These are phyloP conservation scores for Valencia hispanica DNA, from an alignment of 2,797 vertebrate genomes.

Conservation along the genomic window DNA sequence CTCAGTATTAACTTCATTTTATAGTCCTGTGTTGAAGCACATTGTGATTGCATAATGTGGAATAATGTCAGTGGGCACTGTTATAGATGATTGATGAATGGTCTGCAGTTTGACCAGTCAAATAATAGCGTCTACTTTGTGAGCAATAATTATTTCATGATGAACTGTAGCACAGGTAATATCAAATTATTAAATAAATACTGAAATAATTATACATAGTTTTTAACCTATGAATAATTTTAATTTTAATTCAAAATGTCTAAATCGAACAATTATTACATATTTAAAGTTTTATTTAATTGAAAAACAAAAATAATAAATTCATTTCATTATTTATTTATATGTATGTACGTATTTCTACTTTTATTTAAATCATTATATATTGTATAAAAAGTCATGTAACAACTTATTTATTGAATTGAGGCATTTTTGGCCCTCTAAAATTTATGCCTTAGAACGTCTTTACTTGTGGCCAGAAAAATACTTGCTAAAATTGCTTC, in stretches of 20 bases:
- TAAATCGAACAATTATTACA: background rate
- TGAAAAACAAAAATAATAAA: background rate
- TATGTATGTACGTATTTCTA: background rate
- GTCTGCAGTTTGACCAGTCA: background rate
- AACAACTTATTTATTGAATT: background rate
- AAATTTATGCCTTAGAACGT: background rate
- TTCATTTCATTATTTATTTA: background rate
- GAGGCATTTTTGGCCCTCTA: background rate
- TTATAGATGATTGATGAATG: background rate
- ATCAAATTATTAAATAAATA: background rate
- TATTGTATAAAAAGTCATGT: background rate
- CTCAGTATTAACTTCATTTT: background rate
- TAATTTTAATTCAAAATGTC: background rate
- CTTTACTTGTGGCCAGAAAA: background rate
- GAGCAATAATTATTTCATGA: background rate
- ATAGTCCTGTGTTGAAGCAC: background rate
- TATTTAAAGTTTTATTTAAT: background rate
- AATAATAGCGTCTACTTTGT: background rate
- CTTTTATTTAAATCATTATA: background rate
- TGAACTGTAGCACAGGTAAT: too few relatives aligned
- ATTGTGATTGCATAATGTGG: background rate
- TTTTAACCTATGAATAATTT: background rate
- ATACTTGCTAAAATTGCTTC: background rate
- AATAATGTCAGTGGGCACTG: background rate
- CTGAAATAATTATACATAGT: background rate